Base-by-base conservation (phyloP, 2,888 invertebrate species). In the Mamestra brassicae region DNA sequence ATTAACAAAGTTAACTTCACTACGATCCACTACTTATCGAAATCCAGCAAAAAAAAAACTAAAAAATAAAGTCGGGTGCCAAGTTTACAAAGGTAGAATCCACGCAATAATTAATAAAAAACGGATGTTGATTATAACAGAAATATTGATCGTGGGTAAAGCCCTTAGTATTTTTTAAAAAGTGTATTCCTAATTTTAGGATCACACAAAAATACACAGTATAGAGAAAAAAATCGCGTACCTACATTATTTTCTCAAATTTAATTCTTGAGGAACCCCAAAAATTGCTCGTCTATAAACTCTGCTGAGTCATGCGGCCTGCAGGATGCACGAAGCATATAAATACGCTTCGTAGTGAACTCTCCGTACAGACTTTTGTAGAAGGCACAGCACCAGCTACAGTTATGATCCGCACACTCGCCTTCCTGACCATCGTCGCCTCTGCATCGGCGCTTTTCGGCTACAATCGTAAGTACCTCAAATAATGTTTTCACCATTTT, bases 331-430 rank as follows among this genome's bases (percentile, higher is more conserved):
- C 11, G 36, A 15, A 62, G 58, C 38, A 10, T 79, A 79, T 79
- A 77, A 62, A 79, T 71, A 42, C 38, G 34, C 42, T 17, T n/a
- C 10, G n/a, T 10, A 11, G 15, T 5, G 13, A 26, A 2, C 15
- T 8, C 13, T 17, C 5, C 4, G 15, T 38, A 38, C 50, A 70
- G 15, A 58, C 10, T 36, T 3, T 38, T 17, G 45, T 15, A 67
- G 52, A 42, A 52, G 26, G 17, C 64, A 50, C 34, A 7, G 8
- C 17, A 71, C 17, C 71, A 8, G 15, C 50, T 38, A 10, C 45
- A 54, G 26, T 11, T 47, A 77, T 77, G 77, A 50, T 79, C 54
- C 54, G 54, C 1, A 42, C n/a, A 42, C n/a, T 79, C 34, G 42
- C 42, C 26, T 47, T 77, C 3, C 54, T 77, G 13, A 26, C 34